Evolutionary conservation across 2,113 vertebrate species (phyloP).

Genomic region (Gorsachius goisagi): DNA sequence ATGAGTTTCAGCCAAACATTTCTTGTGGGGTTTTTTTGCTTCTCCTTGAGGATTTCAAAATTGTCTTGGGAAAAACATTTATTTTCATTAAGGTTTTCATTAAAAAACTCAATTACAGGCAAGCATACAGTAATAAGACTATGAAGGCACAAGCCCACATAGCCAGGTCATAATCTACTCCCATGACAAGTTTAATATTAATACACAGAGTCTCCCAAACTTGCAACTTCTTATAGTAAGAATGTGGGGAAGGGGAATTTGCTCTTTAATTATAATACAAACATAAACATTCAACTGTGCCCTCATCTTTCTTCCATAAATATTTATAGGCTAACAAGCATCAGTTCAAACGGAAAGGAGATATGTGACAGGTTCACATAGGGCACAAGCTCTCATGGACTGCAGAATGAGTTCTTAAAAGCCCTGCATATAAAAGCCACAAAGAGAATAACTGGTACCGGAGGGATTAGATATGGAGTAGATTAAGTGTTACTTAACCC

Average conservation of each 20-base stretch:
- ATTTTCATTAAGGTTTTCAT: background rate
- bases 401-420: background rate
- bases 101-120: background rate
- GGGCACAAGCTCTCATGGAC: background rate
- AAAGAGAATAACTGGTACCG: background rate
- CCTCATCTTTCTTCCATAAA: background rate
- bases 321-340: background rate
- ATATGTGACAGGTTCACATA: background rate
- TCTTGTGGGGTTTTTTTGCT: background rate
- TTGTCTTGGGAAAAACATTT: background rate
- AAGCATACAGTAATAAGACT: background rate
- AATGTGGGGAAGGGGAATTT: background rate
- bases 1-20: background rate
- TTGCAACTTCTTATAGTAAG: background rate
- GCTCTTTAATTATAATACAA: background rate
- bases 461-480: background rate
- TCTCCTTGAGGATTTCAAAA: background rate
- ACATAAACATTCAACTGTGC: background rate
- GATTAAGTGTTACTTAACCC: background rate
- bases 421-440: background rate
- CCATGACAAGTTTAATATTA: background rate
- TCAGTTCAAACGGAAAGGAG: background rate
- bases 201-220: background rate
- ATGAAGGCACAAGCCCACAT: background rate
- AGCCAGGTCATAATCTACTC: background rate